Conservation (phyloP, 2,888 invertebrate genomes). For the Coecobrya sp. region DNA sequence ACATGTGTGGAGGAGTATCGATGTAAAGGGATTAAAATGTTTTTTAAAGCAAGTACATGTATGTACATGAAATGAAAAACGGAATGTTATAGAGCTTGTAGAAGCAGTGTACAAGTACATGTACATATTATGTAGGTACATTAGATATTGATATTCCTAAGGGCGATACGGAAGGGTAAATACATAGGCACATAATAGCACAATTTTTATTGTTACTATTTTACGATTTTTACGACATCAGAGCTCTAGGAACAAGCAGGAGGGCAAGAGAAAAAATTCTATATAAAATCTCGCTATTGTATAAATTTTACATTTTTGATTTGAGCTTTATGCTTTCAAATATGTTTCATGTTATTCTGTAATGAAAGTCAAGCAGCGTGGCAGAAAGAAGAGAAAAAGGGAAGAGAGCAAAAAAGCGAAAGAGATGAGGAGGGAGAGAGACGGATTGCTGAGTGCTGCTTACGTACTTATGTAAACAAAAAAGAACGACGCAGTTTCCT, state of each 20-base stretch:
- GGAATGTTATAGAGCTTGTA: neutral
- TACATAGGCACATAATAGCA: neutral
- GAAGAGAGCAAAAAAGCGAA: conserved; percentile 1
- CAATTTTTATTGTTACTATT: neutral
- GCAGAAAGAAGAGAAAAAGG: neutral
- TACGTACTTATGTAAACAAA: conserved; percentile 53
- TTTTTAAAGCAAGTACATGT: neutral
- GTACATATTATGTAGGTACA: too few species aligned
- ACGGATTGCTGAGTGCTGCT: neutral
- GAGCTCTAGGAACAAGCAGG: too few species aligned
- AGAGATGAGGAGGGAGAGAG: neutral
- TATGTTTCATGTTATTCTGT: neutral
- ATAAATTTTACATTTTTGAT: conserved; percentile 7
- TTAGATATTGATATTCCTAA: neutral
- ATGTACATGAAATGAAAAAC: neutral
- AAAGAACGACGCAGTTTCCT: conserved; percentile 56
- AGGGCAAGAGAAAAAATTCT: neutral
- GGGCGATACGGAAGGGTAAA: neutral
- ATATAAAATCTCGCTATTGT: neutral
- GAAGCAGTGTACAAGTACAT: neutral
- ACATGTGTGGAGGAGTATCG: neutral
- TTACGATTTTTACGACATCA: neutral
- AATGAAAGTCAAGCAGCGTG: conserved; percentile 53
- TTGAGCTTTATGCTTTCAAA: neutral
- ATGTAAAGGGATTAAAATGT: neutral